Conservation (phyloP, 2,113 vertebrate genomes). For the Aythya baeri region DNA sequence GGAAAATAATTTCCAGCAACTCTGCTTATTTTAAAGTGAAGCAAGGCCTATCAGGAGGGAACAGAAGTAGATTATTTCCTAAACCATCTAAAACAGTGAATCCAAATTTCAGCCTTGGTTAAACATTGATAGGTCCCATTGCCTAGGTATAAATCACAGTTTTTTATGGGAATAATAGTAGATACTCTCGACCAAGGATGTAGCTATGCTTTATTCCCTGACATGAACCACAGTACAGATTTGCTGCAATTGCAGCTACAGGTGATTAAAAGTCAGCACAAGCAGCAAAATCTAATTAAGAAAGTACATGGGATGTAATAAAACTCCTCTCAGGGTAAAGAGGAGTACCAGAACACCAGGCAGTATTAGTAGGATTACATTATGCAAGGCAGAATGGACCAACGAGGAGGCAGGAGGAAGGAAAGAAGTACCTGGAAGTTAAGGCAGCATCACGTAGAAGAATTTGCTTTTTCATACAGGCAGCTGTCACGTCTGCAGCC, state of each 20-base stretch:
- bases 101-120: background rate
- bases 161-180: background rate
- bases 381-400: background rate
- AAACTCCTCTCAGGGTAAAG: background rate
- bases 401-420: background rate
- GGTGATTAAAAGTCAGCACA: background rate
- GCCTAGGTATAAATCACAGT: background rate
- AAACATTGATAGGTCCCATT: background rate
- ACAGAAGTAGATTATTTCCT: background rate
- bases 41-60: background rate
- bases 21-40: background rate
- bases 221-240: background rate
- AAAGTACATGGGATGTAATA: background rate
- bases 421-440: background rate
- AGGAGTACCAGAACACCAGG: background rate
- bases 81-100: background rate
- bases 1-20: background rate
- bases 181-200: background rate
- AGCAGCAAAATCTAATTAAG: background rate
- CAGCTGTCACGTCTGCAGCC: background rate
- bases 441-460: background rate
- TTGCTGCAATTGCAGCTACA: background rate
- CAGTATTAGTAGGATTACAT: background rate
- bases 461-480: background rate
- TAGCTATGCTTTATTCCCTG: background rate